phyloP scores from a whole-genome alignment of 2,888 invertebrate species.

The Aphidius colemani region DNA sequence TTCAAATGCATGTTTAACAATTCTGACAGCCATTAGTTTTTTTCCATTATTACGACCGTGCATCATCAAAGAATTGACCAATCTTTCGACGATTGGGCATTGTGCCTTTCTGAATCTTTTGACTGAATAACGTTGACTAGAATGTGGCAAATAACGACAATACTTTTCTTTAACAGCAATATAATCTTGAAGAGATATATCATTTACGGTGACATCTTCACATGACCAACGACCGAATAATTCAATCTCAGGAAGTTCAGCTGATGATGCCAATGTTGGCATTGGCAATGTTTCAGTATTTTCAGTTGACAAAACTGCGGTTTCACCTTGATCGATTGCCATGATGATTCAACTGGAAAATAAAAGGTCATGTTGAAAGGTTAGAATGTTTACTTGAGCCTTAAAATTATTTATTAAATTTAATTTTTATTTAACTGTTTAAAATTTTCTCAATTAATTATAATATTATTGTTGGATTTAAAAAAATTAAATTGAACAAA shows the following conservation, averaged over 20 bases:
- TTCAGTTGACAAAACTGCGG: slow-evolving; percentile 62
- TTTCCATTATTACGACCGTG: slow-evolving; percentile 99
- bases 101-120: slow-evolving; percentile 99
- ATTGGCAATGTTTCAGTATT: slow-evolving; percentile 62
- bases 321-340: slow-evolving; percentile 65
- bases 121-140: slow-evolving; percentile 95
- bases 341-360: slow-evolving; percentile 46
- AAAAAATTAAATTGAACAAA: no score
- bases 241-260: slow-evolving; percentile 95
- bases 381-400: no score
- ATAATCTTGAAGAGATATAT: slow-evolving; percentile 96
- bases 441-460: no score
- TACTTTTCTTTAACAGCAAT: slow-evolving; percentile 97
- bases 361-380: slow-evolving; percentile 8
- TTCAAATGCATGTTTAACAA: slow-evolving; percentile 99
- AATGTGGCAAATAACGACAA: slow-evolving; percentile 97
- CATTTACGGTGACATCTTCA: slow-evolving; percentile 96
- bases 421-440: no score
- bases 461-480: no score
- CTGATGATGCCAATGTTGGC: slow-evolving; percentile 62
- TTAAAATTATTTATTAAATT: no score
- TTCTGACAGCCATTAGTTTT: slow-evolving; percentile 97
- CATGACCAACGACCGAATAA: slow-evolving; percentile 96
- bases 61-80: slow-evolving; percentile 99
- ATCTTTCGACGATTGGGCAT: slow-evolving; percentile 98